Conservation (phyloP, 2,797 vertebrate species). For the Furcifer pardalis region DNA sequence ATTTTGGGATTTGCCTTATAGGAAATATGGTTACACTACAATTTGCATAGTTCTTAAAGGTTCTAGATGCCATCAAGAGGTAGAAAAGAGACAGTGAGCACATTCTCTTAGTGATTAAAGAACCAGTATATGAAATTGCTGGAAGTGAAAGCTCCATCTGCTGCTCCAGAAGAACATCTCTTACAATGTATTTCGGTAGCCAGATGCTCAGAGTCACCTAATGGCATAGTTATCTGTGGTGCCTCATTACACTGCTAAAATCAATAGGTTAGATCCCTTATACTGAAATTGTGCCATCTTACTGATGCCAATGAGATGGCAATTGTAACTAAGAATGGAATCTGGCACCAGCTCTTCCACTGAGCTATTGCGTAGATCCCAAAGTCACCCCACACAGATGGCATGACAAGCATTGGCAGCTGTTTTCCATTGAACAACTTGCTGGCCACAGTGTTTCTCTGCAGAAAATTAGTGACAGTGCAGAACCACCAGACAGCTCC, state of each 20-base stretch:
- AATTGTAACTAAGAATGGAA: conserved; percentile 29
- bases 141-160: neutral
- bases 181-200: neutral
- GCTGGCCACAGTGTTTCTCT: neutral
- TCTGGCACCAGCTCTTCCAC: neutral
- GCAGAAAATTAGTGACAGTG: neutral
- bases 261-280: neutral
- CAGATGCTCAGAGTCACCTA: neutral
- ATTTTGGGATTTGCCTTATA: neutral
- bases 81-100: neutral
- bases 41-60: too few relatives aligned
- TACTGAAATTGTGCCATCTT: neutral
- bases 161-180: neutral
- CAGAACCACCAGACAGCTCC: conserved; percentile 16
- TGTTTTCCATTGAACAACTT: conserved; percentile 35
- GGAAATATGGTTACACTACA: too few relatives aligned
- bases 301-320: conserved; percentile 1
- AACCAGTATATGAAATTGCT: neutral
- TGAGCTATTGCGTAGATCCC: conserved; percentile 14
- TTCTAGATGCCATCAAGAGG: neutral
- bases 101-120: neutral
- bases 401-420: neutral
- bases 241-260: neutral
- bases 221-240: neutral
- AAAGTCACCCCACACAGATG: conserved; percentile 26